These are phyloP conservation scores for Tetramorium alpestre DNA, from an alignment of 1,140 invertebrate genomes.

Conservation along the genomic window DNA sequence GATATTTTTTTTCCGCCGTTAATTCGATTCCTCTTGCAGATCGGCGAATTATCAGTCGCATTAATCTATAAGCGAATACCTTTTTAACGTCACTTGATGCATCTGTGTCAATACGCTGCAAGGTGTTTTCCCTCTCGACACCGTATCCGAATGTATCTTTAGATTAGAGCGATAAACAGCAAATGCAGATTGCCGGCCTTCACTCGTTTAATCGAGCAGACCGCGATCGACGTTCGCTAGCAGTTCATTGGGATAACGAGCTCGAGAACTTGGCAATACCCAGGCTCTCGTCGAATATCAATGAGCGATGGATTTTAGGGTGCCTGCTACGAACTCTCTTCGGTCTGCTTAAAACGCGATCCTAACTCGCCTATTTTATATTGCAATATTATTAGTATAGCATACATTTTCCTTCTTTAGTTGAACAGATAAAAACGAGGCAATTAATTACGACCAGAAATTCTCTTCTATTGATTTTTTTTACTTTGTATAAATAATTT, in stretches of 20 bases:
- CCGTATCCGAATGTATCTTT: slow-evolving; percentile 8
- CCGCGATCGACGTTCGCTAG: slow-evolving; percentile 39
- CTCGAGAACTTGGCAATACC: slow-evolving; percentile 9
- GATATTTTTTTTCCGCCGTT: slow-evolving; percentile 50
- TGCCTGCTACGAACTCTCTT: neutral
- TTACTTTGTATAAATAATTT: neutral
- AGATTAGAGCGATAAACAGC: slow-evolving; percentile 59
- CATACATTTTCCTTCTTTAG: neutral
- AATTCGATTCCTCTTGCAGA: slow-evolving; percentile 23
- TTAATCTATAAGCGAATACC: slow-evolving; percentile 37
- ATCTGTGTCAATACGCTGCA: slow-evolving; percentile 73
- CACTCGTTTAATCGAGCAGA: slow-evolving; percentile 49
- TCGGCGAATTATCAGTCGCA: slow-evolving; percentile 43
- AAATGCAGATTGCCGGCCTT: slow-evolving; percentile 61
- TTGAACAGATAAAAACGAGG: neutral
- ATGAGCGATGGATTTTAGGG: neutral
- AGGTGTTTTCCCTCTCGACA: slow-evolving; percentile 57
- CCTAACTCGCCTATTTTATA: neutral
- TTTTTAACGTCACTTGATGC: slow-evolving; percentile 64
- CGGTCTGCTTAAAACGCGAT: neutral
- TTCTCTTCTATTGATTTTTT: neutral
- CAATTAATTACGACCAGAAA: neutral
- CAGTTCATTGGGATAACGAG: slow-evolving; percentile 32
- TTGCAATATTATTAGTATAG: neutral
- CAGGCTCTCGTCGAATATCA: neutral